Evolutionary conservation across 2,113 vertebrate genomes (phyloP).

Genomic region (Tenebrosternarchus preto): DNA sequence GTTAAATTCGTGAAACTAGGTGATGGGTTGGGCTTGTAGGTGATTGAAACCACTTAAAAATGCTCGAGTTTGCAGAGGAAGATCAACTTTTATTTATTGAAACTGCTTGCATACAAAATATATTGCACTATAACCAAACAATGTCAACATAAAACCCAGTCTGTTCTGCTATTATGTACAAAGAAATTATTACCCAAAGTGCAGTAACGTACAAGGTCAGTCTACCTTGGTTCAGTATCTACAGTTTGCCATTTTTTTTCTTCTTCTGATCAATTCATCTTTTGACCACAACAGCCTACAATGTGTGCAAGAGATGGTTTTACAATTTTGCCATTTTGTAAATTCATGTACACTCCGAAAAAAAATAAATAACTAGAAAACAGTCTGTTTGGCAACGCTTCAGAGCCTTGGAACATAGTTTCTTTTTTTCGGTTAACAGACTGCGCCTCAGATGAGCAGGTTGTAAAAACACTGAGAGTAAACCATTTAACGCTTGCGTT

Average conservation of each 20-base stretch:
- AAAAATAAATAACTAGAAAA: conserved; percentile 91
- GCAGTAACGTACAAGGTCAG: conserved; percentile 95
- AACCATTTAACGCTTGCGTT: conserved; percentile 30
- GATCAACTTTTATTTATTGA: conserved; percentile 97
- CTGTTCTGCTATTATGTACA: conserved; percentile 97
- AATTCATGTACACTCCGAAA: conserved; percentile 82
- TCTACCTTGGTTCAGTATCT: conserved; percentile 97
- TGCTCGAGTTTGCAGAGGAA: conserved; percentile 83
- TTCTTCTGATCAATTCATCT: conserved; percentile 18
- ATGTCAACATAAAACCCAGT: conserved; percentile 97
- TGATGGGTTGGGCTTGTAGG: background rate
- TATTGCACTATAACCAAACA: conserved; percentile 99
- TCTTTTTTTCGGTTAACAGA: conserved; percentile 73
- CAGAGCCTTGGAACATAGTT: conserved; percentile 68
- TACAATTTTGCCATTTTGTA: conserved; percentile 75
- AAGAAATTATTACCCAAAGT: conserved; percentile 92
- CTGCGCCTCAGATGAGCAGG: conserved; percentile 60
- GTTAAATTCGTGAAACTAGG: conserved; percentile 1
- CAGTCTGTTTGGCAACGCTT: conserved; percentile 86
- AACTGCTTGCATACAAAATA: conserved; percentile 99
- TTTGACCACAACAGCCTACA: conserved; percentile 81
- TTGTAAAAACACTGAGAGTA: conserved; percentile 45
- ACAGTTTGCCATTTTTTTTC: conserved; percentile 76
- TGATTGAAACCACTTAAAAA: conserved; percentile 66
- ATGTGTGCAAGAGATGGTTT: conserved; percentile 87